These are phyloP conservation scores for Erynnis tages DNA, from an alignment of 2,888 invertebrate genomes.

Conservation along the genomic window DNA sequence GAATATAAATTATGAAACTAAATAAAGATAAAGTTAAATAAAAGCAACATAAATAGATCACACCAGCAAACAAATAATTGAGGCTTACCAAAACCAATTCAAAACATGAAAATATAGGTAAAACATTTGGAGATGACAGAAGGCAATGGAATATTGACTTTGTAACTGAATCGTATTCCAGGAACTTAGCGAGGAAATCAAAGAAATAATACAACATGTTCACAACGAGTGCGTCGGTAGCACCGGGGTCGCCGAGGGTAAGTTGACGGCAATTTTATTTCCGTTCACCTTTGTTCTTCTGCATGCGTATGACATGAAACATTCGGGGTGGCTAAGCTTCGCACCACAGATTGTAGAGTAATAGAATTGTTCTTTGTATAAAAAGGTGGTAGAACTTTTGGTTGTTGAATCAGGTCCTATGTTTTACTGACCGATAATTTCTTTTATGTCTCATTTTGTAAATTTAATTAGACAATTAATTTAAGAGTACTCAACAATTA, in stretches of 20 bases:
- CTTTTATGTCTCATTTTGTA: no score
- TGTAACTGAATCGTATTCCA: constrained; percentile 49
- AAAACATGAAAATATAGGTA: no score
- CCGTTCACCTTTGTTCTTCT: constrained; percentile 63
- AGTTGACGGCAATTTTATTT: constrained; percentile 64
- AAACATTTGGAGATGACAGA: constrained; percentile 5
- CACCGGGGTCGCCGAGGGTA: constrained; percentile 75
- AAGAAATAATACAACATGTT: constrained; percentile 75
- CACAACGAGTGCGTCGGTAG: constrained; percentile 74
- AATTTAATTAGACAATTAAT: no score
- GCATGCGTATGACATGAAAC: constrained; percentile 63
- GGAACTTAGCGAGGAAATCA: constrained; percentile 76
- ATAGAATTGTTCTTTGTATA: no score
- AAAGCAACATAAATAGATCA: no score
- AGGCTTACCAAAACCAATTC: not conserved
- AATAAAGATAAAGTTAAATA: no score
- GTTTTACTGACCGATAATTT: no score
- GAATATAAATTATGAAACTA: no score
- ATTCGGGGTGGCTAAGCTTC: constrained; percentile 51
- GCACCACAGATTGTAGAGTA: constrained; percentile 29
- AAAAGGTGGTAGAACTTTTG: no score
- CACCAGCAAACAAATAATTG: not conserved
- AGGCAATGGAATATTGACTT: constrained; percentile 33
- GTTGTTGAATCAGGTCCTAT: no score
- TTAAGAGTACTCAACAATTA: no score